phyloP scores from a whole-genome alignment of 2,113 vertebrate genomes.

The Tragelaphus scriptus region DNA sequence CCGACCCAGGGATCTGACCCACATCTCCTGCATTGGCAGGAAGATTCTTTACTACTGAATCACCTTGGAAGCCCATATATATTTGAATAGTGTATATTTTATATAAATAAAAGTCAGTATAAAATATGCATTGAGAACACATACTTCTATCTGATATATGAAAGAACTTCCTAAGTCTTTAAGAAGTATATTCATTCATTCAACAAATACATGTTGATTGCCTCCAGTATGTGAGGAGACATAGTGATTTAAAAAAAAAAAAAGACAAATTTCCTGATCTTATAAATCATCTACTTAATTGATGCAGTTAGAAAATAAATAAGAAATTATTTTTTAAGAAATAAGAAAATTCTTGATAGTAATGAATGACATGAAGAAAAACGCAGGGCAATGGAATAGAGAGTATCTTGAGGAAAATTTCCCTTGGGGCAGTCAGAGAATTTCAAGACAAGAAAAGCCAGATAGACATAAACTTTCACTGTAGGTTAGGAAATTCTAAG shows the following conservation, averaged over 20 bases:
- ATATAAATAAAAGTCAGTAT: not conserved
- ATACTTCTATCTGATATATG: not conserved
- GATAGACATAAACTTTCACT: not conserved
- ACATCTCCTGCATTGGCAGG: not conserved
- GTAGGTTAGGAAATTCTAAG: not conserved
- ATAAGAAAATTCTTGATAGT: not conserved
- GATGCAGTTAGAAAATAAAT: not conserved
- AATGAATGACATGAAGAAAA: not conserved
- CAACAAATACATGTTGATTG: not conserved
- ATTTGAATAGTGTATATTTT: not conserved
- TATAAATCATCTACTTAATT: not conserved
- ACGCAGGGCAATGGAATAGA: not conserved
- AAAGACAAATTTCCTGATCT: not conserved
- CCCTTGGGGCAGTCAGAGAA: not conserved
- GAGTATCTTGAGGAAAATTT: not conserved
- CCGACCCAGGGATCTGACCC: accelerated
- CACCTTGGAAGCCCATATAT: not conserved
- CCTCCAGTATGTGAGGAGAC: not conserved
- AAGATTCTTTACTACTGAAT: not conserved
- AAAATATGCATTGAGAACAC: not conserved
- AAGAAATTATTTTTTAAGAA: not conserved
- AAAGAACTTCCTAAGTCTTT: not conserved
- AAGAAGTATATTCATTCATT: not conserved
- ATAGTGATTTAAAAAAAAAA: not conserved
- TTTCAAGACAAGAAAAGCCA: not conserved